Percentiles rank a stretch among this genome's conserved stretches.
Evolutionary conservation across 92 coral and sea anemone species (phyloP).

Genomic region (Montipora capitata): DNA sequence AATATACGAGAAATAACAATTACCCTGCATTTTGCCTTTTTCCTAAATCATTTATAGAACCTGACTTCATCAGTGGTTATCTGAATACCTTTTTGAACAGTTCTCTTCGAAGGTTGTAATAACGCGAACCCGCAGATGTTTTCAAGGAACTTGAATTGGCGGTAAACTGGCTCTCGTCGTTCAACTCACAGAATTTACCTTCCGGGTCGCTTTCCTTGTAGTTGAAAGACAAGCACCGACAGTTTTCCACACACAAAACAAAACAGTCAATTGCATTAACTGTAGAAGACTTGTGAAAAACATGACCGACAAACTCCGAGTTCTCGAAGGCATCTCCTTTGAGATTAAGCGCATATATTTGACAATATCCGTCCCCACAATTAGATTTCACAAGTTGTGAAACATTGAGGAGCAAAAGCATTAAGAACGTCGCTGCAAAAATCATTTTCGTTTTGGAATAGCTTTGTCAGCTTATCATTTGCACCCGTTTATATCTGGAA

Average conservation of each 20-base stretch:
- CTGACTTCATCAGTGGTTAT: not conserved
- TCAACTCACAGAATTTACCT: constrained; percentile 16
- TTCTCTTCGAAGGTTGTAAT: constrained; percentile 1
- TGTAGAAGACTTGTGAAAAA: constrained; percentile 11
- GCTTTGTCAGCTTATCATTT: too few relatives aligned
- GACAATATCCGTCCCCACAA: constrained; percentile 3
- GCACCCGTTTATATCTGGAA: too few relatives aligned
- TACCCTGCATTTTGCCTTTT: too few relatives aligned
- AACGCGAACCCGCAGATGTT: constrained; percentile 14
- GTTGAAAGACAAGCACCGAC: constrained; percentile 45
- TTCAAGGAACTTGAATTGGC: not conserved
- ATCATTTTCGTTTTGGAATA: not conserved
- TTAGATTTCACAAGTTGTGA: not conserved
- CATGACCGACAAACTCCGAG: constrained; percentile 23
- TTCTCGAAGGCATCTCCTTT: constrained; percentile 21
- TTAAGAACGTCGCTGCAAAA: not conserved
- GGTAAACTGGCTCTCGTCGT: not conserved
- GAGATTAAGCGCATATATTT: not conserved
- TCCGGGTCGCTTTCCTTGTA: not conserved
- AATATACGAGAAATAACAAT: too few relatives aligned
- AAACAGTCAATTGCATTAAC: constrained; percentile 8
- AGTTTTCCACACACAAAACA: constrained; percentile 10
- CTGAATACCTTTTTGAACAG: not conserved
- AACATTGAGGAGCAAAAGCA: not conserved
- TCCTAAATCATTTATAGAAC: too few relatives aligned